Conservation (phyloP, 2,888 invertebrate species). For the Coronaproctus castanopsis region DNA sequence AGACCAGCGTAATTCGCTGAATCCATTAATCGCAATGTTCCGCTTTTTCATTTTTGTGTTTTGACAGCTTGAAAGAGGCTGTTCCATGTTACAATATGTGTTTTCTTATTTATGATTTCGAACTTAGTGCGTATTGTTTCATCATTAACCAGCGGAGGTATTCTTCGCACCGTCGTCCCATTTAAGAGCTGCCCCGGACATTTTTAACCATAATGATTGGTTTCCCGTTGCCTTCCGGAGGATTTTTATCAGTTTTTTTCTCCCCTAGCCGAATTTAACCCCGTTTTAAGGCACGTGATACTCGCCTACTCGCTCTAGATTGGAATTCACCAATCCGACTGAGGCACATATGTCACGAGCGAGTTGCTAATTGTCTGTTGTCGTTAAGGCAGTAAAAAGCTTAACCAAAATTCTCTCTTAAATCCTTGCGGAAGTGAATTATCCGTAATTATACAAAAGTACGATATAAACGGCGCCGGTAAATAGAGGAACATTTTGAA, state of each 20-base stretch:
- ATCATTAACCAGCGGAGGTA: not conserved
- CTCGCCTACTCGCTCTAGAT: not conserved
- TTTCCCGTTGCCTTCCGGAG: not conserved
- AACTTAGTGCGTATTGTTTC: not conserved
- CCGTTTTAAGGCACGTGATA: not conserved
- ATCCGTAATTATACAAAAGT: too few species aligned
- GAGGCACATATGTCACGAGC: not conserved
- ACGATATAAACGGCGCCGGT: too few species aligned
- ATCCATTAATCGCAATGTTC: not conserved
- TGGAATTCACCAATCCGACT: not conserved
- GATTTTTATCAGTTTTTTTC: not conserved
- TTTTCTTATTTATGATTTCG: not conserved
- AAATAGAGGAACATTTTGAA: too few species aligned
- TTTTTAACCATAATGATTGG: not conserved
- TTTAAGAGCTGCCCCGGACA: not conserved
- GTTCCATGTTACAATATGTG: not conserved
- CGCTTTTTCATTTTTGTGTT: not conserved
- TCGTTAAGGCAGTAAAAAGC: not conserved
- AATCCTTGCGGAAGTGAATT: too few species aligned
- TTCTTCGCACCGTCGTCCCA: not conserved
- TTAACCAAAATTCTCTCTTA: too few species aligned
- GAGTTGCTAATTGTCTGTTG: not conserved
- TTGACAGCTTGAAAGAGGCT: not conserved
- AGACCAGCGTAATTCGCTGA: not conserved
- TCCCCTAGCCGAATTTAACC: not conserved